Evolutionary conservation across 2,797 vertebrate genomes (phyloP), one percentile per base, ranked within the genome.

Genomic region (Momotus momota): DNA sequence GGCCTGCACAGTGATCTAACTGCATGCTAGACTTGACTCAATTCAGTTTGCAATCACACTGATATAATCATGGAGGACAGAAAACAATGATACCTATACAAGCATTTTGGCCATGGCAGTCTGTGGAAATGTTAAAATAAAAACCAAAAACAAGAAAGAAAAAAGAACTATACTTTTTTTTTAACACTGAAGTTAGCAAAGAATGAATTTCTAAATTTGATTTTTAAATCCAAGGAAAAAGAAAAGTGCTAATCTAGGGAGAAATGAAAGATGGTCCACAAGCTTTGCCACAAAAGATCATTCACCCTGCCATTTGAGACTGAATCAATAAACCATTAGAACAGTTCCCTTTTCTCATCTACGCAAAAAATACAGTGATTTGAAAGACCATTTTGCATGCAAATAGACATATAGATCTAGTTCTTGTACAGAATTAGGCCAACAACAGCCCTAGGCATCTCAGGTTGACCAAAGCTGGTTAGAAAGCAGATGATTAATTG

Each of bases 401-500:
- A 94, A 70, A 92, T 89, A 88, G 23, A 29, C 91, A 87, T 88
- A 92, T 77, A 91, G 94, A 90, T 93, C 69, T 81, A 52, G 19
- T 77, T 38, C 12, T 86, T 69, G 48, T 72, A 77, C 52, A 94
- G 81, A 97, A 97, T 86, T 81, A 93, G 97, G 94, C 43, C 92
- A 97, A 74, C 69, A 85, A 64, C 64, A 91, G 96, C 97, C 88
- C 23, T 29, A 82, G 91, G 97, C 92, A 90, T 83, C 87, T 95
- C 88, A 96, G 93, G 94, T 97, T 96, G 90, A 93, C 91, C 92
- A 77, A 84, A 92, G 69, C 62, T 92, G 66, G 55, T 92, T 94
- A 85, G 73, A 52, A 95, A 93, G 31, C 83, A 87, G 72, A 95
- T 95, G 94, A 97, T 96, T 94, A 97, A 94, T 88, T 85, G 78